These are phyloP conservation scores for Luffia ferchaultella DNA, from an alignment of 2,888 invertebrate species.

Conservation along the genomic window DNA sequence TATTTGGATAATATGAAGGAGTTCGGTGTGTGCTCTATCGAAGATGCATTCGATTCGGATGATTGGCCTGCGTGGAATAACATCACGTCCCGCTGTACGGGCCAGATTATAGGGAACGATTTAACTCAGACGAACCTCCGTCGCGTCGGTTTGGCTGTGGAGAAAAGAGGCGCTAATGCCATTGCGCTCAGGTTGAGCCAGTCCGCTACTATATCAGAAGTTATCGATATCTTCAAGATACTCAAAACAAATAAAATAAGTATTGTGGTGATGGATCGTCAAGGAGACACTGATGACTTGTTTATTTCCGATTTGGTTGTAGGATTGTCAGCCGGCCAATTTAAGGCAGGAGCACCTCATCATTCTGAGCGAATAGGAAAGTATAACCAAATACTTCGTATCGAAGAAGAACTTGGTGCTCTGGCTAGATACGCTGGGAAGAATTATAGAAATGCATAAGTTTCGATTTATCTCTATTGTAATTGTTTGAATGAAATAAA, in stretches of 20 bases:
- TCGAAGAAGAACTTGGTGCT: conserved; percentile 95
- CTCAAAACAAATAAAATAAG: conserved; percentile 98
- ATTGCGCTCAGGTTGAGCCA: conserved; percentile 95
- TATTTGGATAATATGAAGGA: conserved; percentile 91
- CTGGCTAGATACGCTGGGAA: conserved; percentile 93
- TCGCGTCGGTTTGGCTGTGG: conserved; percentile 88
- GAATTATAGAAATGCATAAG: conserved; percentile 67
- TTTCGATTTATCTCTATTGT: background rate
- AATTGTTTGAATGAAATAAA: background rate
- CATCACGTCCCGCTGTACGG: conserved; percentile 72
- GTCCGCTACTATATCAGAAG: conserved; percentile 95
- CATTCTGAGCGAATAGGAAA: conserved; percentile 95
- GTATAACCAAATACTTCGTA: conserved; percentile 97
- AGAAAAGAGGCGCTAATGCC: conserved; percentile 95
- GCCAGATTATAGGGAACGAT: conserved; percentile 92
- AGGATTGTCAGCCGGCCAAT: conserved; percentile 96
- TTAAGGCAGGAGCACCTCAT: conserved; percentile 98
- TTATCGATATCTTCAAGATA: conserved; percentile 92
- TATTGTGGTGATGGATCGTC: conserved; percentile 51
- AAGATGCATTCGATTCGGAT: conserved; percentile 98
- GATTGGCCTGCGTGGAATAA: conserved; percentile 97
- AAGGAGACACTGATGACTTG: conserved; percentile 98
- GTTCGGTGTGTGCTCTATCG: conserved; percentile 91
- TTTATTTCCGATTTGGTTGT: conserved; percentile 98
- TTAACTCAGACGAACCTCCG: conserved; percentile 92